A percentile compares a stretch with the other conserved stretches of the same genome.
Evolutionary conservation across 2,888 invertebrate genomes (phyloP).

Genomic region (Linyphia triangularis): DNA sequence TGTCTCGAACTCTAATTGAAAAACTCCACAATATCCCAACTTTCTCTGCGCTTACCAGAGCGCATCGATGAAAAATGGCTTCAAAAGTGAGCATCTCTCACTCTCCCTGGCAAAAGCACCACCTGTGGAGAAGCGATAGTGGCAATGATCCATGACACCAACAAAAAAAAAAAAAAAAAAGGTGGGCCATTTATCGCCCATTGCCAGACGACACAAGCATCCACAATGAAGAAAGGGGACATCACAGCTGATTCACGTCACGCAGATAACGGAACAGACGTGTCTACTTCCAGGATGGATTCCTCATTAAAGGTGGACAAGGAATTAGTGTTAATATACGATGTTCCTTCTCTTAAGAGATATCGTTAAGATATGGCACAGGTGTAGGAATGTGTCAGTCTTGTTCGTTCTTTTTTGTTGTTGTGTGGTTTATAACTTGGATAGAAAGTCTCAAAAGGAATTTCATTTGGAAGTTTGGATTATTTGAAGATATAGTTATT

Average conservation of each 20-base stretch:
- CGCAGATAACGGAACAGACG: background rate
- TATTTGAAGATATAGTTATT: too few relatives aligned
- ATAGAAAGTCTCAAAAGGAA: too few relatives aligned
- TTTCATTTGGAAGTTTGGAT: too few relatives aligned
- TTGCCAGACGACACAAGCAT: conserved; percentile 42
- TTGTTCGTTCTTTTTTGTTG: too few relatives aligned
- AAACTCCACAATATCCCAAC: too few relatives aligned
- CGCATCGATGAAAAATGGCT: background rate
- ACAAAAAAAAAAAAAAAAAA: too few relatives aligned
- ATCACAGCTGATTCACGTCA: conserved; percentile 11
- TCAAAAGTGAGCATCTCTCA: background rate
- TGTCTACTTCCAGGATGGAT: background rate
- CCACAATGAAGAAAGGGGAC: conserved; percentile 6
- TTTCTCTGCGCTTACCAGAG: too few relatives aligned
- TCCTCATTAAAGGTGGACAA: background rate
- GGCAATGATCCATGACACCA: conserved; percentile 45
- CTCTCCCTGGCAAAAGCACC: conserved; percentile 5
- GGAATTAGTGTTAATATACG: conserved; percentile 1
- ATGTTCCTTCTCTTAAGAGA: background rate
- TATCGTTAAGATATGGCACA: background rate
- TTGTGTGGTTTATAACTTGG: too few relatives aligned
- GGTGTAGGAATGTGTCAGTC: background rate
- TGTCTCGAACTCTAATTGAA: too few relatives aligned
- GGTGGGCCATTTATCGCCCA: conserved; percentile 59
- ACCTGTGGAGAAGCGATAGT: conserved; percentile 55